Evolutionary conservation across 2,888 invertebrate species (phyloP).

Genomic region (Spatulosminthurus flaviceps): DNA sequence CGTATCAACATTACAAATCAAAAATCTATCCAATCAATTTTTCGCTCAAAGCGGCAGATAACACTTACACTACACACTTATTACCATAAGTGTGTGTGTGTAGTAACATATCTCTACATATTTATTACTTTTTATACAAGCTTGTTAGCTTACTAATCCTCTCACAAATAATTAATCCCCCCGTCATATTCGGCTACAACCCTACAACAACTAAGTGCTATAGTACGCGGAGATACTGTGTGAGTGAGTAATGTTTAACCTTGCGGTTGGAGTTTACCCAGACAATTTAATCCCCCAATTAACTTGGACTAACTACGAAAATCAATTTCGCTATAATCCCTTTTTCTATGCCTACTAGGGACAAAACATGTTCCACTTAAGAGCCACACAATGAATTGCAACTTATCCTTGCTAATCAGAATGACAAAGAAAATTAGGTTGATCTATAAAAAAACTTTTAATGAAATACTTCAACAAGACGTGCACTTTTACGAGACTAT

Average conservation of each 20-base stretch:
- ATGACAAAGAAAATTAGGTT: conserved; percentile 39
- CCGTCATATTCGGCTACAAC: too few species aligned
- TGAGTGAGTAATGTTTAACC: too few species aligned
- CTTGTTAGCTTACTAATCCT: too few species aligned
- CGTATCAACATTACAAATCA: background rate
- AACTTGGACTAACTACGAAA: background rate
- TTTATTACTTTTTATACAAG: too few species aligned
- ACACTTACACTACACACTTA: background rate
- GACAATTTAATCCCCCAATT: conserved; percentile 12
- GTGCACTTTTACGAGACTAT: background rate
- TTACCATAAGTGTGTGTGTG: too few species aligned
- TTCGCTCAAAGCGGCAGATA: background rate
- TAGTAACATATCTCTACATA: too few species aligned
- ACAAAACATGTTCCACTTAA: conserved; percentile 10
- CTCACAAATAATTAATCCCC: too few species aligned
- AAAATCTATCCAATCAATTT: conserved; percentile 19
- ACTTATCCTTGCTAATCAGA: conserved; percentile 33
- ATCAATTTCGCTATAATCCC: conserved; percentile 10
- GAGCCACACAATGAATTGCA: conserved; percentile 26
- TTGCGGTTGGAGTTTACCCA: background rate
- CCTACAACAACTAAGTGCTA: too few species aligned
- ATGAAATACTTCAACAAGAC: background rate
- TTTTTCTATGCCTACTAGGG: background rate
- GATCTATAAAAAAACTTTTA: conserved; percentile 13
- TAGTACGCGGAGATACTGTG: too few species aligned